Percentiles rank a stretch among this genome's conserved stretches.
These are phyloP conservation scores for Porites rus DNA, from an alignment of 92 coral and sea anemone species.

Conservation along the genomic window DNA sequence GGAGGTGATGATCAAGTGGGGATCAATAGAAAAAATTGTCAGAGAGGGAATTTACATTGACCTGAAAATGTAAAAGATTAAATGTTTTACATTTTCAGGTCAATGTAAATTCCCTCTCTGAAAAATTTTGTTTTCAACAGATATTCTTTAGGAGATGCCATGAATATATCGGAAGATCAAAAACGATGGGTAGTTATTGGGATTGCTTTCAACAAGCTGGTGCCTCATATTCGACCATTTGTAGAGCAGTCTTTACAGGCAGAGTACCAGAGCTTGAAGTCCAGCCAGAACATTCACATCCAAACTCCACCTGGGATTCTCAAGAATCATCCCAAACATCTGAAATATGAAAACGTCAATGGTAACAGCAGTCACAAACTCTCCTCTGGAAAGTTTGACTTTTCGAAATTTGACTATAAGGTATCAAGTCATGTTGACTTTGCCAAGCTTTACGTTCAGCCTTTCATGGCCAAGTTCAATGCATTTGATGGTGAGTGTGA, in stretches of 20 bases:
- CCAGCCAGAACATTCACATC: constrained; percentile 15
- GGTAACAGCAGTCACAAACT: constrained; percentile 21
- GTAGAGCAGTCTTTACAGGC: constrained; percentile 34
- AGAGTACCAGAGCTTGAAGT: constrained; percentile 17
- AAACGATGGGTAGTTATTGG: constrained; percentile 69
- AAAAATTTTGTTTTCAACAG: no score
- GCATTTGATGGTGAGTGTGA: constrained; percentile 64
- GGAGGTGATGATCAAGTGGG: no score
- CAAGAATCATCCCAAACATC: constrained; percentile 21
- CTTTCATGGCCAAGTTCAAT: constrained; percentile 67
- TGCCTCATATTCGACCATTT: constrained; percentile 33
- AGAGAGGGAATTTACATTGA: no score
- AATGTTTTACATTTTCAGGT: no score
- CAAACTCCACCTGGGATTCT: constrained; percentile 24
- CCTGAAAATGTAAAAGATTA: no score
- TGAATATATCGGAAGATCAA: constrained; percentile 45
- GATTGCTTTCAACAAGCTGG: constrained; percentile 59
- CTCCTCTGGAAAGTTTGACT: constrained; percentile 1
- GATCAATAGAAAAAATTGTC: no score
- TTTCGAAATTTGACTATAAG: constrained; percentile 25
- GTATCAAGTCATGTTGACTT: constrained; percentile 46
- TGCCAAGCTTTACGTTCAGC: constrained; percentile 59
- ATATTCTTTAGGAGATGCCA: neutral
- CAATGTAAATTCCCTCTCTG: no score
- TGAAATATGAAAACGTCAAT: constrained; percentile 32